These are phyloP conservation scores for Drosophila obscura DNA, from an alignment of 1,140 invertebrate genomes.

Conservation along the genomic window DNA sequence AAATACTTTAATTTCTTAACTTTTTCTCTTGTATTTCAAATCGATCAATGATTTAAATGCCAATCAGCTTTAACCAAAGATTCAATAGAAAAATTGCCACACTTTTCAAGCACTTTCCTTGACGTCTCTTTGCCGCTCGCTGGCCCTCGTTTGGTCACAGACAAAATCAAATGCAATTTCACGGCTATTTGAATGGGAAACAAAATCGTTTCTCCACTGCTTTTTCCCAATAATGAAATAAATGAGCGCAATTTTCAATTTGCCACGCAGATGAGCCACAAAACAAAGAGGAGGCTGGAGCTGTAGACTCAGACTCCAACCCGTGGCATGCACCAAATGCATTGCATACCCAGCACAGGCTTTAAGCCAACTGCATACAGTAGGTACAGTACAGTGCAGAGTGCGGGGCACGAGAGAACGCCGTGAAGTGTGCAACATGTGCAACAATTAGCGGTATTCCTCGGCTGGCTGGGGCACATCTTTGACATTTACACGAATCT, in stretches of 20 bases:
- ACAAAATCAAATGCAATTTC: conserved; percentile 76
- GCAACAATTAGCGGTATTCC: conserved; percentile 65
- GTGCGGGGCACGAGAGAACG: neutral
- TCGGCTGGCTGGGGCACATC: conserved; percentile 12
- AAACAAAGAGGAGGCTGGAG: conserved; percentile 40
- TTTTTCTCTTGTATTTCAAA: too few relatives aligned
- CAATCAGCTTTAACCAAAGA: conserved; percentile 13
- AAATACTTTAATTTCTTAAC: too few relatives aligned
- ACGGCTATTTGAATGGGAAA: conserved; percentile 70
- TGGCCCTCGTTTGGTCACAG: conserved; percentile 25
- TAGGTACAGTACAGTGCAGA: neutral
- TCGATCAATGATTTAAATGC: neutral
- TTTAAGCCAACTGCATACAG: conserved; percentile 63
- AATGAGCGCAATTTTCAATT: conserved; percentile 79
- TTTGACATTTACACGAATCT: conserved; percentile 38
- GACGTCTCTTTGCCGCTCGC: neutral
- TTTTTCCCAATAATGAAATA: conserved; percentile 68
- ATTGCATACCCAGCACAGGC: conserved; percentile 6
- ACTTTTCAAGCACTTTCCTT: conserved; percentile 30
- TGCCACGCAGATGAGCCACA: conserved; percentile 75
- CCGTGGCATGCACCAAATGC: conserved; percentile 24
- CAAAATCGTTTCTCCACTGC: conserved; percentile 24
- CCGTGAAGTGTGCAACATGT: conserved; percentile 61
- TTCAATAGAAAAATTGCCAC: conserved; percentile 14
- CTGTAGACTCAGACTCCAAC: neutral